Conservation (phyloP, 2,888 invertebrate species). For the Clitarchus hookeri region DNA sequence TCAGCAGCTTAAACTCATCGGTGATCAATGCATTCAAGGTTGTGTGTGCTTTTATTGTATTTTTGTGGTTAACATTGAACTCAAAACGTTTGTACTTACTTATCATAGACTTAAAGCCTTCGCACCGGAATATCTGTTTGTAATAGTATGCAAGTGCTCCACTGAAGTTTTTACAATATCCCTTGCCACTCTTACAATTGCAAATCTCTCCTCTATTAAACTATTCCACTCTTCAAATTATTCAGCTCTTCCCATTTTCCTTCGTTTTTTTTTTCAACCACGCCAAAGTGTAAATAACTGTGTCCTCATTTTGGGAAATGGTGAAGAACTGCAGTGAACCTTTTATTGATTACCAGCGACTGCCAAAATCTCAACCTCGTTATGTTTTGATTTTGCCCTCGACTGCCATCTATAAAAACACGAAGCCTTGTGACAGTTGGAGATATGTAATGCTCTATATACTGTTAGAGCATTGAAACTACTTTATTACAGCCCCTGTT, state of each 20-base stretch:
- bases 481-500: neutral
- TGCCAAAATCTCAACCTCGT: neutral
- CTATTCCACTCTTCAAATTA: neutral
- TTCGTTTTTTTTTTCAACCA: neutral
- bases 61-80: neutral
- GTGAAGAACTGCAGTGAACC: neutral
- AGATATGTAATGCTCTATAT: neutral
- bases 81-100: neutral
- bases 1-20: too few species aligned
- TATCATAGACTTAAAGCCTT: conserved; percentile 5
- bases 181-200: neutral
- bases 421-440: neutral
- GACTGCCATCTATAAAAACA: neutral
- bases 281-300: neutral
- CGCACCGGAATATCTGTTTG: neutral
- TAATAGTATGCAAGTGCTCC: too few species aligned
- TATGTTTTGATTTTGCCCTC: neutral
- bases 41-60: neutral
- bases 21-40: too few species aligned
- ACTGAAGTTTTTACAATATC: too few species aligned
- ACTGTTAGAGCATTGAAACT: neutral
- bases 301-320: neutral
- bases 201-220: neutral
- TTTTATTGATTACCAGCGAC: neutral
- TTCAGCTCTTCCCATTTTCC: neutral